Evolutionary conservation across 1,140 invertebrate species (phyloP), one percentile per base, ranked within the genome.

Genomic region (Aphis craccivora): DNA sequence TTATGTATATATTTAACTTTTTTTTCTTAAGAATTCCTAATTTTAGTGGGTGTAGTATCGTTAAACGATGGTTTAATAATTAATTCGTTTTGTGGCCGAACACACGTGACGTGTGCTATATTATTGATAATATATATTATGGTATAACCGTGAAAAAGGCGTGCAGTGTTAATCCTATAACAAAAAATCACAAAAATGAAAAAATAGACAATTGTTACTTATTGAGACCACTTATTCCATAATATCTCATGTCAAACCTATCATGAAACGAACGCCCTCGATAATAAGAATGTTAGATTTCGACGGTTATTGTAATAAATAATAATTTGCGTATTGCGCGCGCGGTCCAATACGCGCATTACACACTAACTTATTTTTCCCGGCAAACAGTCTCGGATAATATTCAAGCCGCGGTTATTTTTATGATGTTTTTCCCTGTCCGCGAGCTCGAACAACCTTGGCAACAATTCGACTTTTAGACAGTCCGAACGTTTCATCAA

Each of bases 381-480:
- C 60, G 60, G 60, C 60, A 11, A n/a, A 30, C 55, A 3, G 30
- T n/a, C 30, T 76, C 60, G n/a, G 30, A 60, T 60, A 60, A 30
- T 60, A 67, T 25, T 67, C n/a, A 67, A 67, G 11, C 11, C 30
- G 1, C 30, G 48, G 87, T 89, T 89, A 89, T 89, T 89, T 89
- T 89, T n/a, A n/a, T 89, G n/a, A 45, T 53, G 23, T 53, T 89
- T 89, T 89, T 53, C n/a, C 87, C 30, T 48, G 45, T 48, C 30
- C 45, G 45, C 45, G 86, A 48, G 25, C 86, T 30, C 18, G n/a
- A 48, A 37, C 40, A 90, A 67, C 55, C 89, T 90, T 90, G 89
- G 89, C 53, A 90, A 25, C 89, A 40, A 23, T 90, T 60, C 89
- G 37, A 67, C 55, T 35, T 60, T 90, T 7, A 90, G 37, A 43